phyloP scores from a whole-genome alignment of 1,140 invertebrate species.

The Trachelipus rathkii region DNA sequence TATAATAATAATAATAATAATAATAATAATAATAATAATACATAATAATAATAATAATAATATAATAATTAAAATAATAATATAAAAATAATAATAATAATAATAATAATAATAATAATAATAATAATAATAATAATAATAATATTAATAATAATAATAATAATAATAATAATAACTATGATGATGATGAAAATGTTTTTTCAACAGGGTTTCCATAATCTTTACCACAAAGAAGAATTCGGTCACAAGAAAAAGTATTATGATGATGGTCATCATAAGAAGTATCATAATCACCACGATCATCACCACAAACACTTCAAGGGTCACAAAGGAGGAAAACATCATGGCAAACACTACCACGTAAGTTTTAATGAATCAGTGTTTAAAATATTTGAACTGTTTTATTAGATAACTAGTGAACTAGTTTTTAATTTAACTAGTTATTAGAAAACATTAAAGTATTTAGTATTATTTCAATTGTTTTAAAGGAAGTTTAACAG shows the following conservation, averaged over 20 bases:
- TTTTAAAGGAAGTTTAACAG: too few species aligned
- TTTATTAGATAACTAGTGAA: background rate
- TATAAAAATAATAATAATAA: too few species aligned
- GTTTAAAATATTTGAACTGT: background rate
- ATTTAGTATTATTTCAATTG: background rate
- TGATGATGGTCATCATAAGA: conserved; percentile 40
- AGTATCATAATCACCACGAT: conserved; percentile 39
- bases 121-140: too few species aligned
- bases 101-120: too few species aligned
- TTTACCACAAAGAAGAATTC: conserved; percentile 47
- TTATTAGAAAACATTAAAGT: background rate
- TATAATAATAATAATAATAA: too few species aligned
- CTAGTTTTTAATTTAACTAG: background rate
- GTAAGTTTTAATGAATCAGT: background rate
- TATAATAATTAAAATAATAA: too few species aligned
- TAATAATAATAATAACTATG: background rate
- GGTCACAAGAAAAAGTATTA: conserved; percentile 45
- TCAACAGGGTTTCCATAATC: conserved; percentile 45
- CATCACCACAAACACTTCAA: conserved; percentile 38
- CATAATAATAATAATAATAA: too few species aligned
- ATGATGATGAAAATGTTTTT: too few species aligned
- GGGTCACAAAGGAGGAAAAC: conserved; percentile 40
- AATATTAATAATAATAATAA: background rate
- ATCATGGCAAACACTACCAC: conserved; percentile 34
- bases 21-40: too few species aligned